Conservation (phyloP, 2,113 vertebrate genomes). For the Paramormyrops kingsleyae region DNA sequence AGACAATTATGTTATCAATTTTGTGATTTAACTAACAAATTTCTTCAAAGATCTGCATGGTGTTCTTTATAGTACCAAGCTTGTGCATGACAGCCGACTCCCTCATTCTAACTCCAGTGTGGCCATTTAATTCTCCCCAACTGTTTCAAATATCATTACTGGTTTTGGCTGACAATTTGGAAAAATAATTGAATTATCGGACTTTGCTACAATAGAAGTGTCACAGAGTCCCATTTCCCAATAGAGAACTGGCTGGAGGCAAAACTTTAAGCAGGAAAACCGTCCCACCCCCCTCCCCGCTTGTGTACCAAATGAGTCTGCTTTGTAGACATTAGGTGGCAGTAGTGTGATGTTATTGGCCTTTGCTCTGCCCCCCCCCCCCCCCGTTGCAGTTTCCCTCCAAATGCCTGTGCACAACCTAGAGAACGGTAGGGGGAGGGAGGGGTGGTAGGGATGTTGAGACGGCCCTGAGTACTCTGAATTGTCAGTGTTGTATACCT, state of each 20-base stretch:
- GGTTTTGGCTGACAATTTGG: neutral
- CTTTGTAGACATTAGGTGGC: slow-evolving; percentile 74
- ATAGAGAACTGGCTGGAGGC: slow-evolving; percentile 16
- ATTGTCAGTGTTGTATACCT: slow-evolving; percentile 42
- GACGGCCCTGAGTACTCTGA: slow-evolving; percentile 35
- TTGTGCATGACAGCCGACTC: neutral
- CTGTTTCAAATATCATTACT: slow-evolving; percentile 12
- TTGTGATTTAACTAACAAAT: neutral
- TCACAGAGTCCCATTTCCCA: slow-evolving; percentile 4
- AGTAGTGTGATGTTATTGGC: slow-evolving; percentile 74
- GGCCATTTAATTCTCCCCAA: neutral
- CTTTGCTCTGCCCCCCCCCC: slow-evolving; percentile 31
- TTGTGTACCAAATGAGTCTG: slow-evolving; percentile 15
- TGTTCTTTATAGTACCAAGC: neutral
- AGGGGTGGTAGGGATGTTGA: slow-evolving; percentile 17
- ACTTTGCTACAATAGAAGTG: slow-evolving; percentile 12
- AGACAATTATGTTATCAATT: neutral
- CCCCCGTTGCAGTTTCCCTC: slow-evolving; percentile 8
- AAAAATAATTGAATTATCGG: neutral
- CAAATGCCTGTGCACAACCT: slow-evolving; percentile 17
- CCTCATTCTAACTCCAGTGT: neutral
- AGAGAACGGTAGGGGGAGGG: slow-evolving; percentile 9
- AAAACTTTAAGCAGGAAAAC: neutral
- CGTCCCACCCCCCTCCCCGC: neutral
- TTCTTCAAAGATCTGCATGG: neutral